These are phyloP conservation scores for Scyliorhinus canicula DNA, from an alignment of 2,797 vertebrate species.

Conservation along the genomic window DNA sequence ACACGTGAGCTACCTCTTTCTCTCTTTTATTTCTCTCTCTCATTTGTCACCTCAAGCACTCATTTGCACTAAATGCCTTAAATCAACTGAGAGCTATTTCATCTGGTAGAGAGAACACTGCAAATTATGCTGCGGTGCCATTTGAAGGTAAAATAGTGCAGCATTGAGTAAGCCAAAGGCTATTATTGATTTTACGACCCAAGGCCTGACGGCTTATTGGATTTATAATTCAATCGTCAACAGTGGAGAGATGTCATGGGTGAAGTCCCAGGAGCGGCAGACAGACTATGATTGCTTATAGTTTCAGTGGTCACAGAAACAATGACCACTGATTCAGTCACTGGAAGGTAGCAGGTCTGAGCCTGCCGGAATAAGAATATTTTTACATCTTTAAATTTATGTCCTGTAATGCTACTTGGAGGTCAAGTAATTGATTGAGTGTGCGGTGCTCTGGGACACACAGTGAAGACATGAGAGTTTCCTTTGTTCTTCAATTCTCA, in stretches of 20 bases:
- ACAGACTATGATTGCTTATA: background rate
- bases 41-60: background rate
- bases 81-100: background rate
- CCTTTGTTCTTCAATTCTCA: background rate
- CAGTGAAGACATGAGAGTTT: background rate
- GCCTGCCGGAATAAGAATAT: background rate
- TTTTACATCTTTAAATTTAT: background rate
- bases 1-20: background rate
- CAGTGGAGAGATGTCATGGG: background rate
- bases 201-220: background rate
- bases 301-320: background rate
- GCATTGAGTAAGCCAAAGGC: background rate
- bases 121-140: background rate
- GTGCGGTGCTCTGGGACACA: background rate
- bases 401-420: background rate
- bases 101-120: background rate
- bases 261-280: background rate
- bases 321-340: background rate
- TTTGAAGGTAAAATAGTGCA: slow-evolving; percentile 23
- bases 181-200: background rate
- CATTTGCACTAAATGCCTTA: background rate
- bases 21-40: background rate
- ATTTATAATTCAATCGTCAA: slow-evolving; percentile 13
- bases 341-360: background rate
- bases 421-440: background rate